These are phyloP conservation scores for Thymelicus sylvestris DNA, from an alignment of 2,888 invertebrate genomes.

Conservation along the genomic window DNA sequence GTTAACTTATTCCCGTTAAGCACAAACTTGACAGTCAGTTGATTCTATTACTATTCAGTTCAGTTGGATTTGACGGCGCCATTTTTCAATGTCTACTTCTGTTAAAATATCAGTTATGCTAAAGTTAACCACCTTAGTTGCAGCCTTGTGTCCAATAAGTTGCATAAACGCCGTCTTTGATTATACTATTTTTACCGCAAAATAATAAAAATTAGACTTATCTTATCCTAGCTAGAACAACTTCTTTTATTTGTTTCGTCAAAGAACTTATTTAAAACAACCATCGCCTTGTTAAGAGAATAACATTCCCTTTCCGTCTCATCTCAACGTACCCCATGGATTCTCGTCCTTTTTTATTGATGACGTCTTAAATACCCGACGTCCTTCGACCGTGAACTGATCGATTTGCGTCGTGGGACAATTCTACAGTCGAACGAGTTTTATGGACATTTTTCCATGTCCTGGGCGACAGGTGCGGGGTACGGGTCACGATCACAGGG, in stretches of 20 bases:
- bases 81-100: slow-evolving; percentile 52
- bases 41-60: slow-evolving; percentile 45
- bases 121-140: not conserved
- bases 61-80: slow-evolving; percentile 51
- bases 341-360: slow-evolving; percentile 14
- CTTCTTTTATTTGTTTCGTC: too few relatives aligned
- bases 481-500: slow-evolving; percentile 59
- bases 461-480: slow-evolving; percentile 56
- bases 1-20: slow-evolving; percentile 42
- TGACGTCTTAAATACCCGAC: slow-evolving; percentile 20
- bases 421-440: slow-evolving; percentile 37
- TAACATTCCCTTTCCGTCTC: not conserved
- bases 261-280: too few relatives aligned
- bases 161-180: too few relatives aligned
- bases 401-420: slow-evolving; percentile 39
- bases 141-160: too few relatives aligned
- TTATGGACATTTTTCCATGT: slow-evolving; percentile 44
- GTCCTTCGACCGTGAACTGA: slow-evolving; percentile 38
- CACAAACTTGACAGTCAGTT: slow-evolving; percentile 51
- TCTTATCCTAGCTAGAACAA: too few relatives aligned
- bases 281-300: too few relatives aligned
- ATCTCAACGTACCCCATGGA: not conserved
- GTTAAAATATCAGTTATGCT: slow-evolving; percentile 8
- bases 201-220: too few relatives aligned
- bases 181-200: too few relatives aligned